Percentiles rank a stretch among this genome's conserved stretches.
phyloP scores from a whole-genome alignment of 2,113 vertebrate species.

The Tautogolabrus adspersus region DNA sequence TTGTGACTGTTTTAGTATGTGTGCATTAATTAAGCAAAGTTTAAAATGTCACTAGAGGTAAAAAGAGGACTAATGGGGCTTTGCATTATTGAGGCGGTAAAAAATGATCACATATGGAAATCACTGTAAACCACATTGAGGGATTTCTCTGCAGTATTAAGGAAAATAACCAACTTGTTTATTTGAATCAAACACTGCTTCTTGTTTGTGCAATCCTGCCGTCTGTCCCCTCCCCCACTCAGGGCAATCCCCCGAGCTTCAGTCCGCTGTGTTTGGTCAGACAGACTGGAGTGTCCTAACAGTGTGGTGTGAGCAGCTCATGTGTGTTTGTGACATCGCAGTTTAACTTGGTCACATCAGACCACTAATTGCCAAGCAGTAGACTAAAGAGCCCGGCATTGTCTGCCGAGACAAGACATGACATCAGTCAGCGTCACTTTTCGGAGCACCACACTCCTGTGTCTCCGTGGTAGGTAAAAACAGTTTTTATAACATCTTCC shows the following conservation, averaged over 20 bases:
- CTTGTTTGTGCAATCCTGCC: neutral
- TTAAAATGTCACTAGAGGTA: no score
- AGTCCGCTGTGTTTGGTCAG: conserved; percentile 72
- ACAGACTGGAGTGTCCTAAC: conserved; percentile 68
- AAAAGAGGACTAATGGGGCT: no score
- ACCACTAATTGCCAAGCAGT: conserved; percentile 79
- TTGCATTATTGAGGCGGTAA: no score
- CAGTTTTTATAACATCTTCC: conserved; percentile 21
- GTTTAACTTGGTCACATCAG: conserved; percentile 74
- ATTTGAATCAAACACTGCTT: neutral
- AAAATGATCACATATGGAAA: no score
- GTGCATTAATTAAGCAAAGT: no score
- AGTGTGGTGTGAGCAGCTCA: conserved; percentile 78
- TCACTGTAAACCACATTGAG: no score
- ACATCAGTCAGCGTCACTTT: conserved; percentile 68
- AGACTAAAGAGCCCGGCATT: conserved; percentile 61
- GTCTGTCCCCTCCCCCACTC: conserved; percentile 5
- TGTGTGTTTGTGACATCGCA: conserved; percentile 79
- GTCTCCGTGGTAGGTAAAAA: conserved; percentile 1
- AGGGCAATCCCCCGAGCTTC: neutral
- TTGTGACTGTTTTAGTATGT: no score
- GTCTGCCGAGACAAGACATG: conserved; percentile 71
- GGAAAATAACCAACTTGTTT: neutral
- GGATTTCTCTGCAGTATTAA: no score
- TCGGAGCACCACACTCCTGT: conserved; percentile 27